Conservation (phyloP, 2,797 vertebrate species). For the Tauraco hartlaubi region DNA sequence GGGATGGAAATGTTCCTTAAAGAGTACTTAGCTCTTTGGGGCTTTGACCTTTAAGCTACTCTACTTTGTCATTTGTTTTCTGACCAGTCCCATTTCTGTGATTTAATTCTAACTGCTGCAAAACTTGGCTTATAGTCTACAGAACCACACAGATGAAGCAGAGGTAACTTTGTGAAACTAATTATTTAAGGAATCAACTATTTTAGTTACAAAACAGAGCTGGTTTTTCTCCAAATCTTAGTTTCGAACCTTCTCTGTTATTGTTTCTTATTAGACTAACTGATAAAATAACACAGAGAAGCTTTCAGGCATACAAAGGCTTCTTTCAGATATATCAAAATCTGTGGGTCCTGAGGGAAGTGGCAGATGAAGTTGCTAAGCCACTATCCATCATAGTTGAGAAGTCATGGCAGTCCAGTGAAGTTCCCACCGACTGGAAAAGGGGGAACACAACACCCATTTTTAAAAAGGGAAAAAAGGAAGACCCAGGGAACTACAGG, state of each 20-base stretch:
- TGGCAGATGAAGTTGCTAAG: too few relatives aligned
- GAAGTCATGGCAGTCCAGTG: too few relatives aligned
- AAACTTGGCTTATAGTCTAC: background rate
- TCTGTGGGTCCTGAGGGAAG: too few relatives aligned
- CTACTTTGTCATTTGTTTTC: constrained; percentile 6
- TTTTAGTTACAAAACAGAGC: constrained; percentile 8
- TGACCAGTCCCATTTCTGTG: background rate
- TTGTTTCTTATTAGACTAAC: background rate
- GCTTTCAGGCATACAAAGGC: background rate
- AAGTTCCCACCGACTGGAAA: too few relatives aligned
- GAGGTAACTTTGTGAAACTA: background rate
- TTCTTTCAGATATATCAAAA: background rate
- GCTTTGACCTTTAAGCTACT: constrained; percentile 28
- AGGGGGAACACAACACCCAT: too few relatives aligned
- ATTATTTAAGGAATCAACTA: constrained; percentile 33
- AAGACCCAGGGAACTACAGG: too few relatives aligned
- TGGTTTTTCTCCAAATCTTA: constrained; percentile 1
- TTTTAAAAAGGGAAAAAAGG: too few relatives aligned
- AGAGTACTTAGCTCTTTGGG: background rate
- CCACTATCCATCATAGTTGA: too few relatives aligned
- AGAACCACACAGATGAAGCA: background rate
- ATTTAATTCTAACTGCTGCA: constrained; percentile 15
- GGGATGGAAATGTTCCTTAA: constrained; percentile 19
- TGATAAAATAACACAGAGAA: background rate
- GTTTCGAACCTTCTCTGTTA: background rate